phyloP scores from a whole-genome alignment of 2,888 invertebrate genomes.

The Pelosia muscerda region DNA sequence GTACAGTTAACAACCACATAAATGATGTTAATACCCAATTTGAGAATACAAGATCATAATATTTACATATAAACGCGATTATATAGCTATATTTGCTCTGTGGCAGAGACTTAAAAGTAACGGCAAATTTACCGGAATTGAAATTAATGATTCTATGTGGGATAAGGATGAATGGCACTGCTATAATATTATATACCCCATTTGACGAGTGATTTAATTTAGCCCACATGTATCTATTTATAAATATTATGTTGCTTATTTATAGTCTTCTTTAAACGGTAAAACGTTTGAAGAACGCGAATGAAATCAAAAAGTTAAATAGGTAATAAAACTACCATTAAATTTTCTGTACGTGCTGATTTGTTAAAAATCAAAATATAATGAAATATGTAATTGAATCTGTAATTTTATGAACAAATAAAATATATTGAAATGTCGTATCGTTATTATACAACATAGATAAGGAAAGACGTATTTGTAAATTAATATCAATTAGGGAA shows the following conservation, averaged over 20 bases:
- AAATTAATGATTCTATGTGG: background rate
- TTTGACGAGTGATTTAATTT: background rate
- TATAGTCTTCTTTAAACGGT: background rate
- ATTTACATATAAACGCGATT: background rate
- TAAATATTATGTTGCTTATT: background rate
- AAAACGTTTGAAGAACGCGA: background rate
- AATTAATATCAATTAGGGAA: slow-evolving; percentile 17
- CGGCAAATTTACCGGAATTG: background rate
- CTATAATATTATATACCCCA: too few species aligned
- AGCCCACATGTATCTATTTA: background rate
- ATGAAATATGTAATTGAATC: background rate
- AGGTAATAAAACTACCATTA: background rate
- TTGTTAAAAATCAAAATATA: background rate
- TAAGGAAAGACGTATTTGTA: slow-evolving; percentile 10
- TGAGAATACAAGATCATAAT: background rate
- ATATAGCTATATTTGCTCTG: background rate
- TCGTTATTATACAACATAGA: background rate
- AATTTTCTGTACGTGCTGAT: background rate
- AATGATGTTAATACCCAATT: background rate
- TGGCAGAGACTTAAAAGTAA: background rate
- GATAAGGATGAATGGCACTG: too few species aligned
- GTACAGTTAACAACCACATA: background rate
- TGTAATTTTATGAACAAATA: background rate
- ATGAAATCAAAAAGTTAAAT: background rate
- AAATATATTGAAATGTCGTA: background rate